These are phyloP conservation scores for Blomia tropicalis DNA, from an alignment of 2,888 invertebrate genomes.

Conservation along the genomic window DNA sequence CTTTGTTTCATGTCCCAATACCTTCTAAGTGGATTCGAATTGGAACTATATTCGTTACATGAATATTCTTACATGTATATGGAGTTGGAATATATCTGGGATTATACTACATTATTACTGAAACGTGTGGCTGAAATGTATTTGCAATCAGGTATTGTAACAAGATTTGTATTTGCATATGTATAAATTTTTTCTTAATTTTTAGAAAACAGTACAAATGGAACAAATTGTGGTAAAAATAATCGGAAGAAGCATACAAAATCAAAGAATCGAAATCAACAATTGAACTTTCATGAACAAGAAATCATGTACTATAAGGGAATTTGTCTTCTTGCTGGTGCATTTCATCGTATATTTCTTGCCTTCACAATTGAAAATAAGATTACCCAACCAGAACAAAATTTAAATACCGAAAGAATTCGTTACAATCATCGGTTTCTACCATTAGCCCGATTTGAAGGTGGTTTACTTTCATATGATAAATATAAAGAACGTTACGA, in stretches of 20 bases:
- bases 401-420: slow-evolving; percentile 83
- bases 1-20: slow-evolving; percentile 82
- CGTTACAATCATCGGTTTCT: slow-evolving; percentile 85
- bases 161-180: not conserved
- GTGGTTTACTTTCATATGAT: slow-evolving; percentile 69
- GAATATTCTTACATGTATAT: slow-evolving; percentile 92
- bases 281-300: slow-evolving; percentile 52
- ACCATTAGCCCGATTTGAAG: slow-evolving; percentile 59
- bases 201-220: not conserved
- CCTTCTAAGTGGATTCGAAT: slow-evolving; percentile 77
- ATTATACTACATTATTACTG: slow-evolving; percentile 78
- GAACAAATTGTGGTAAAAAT: not conserved
- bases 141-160: not conserved
- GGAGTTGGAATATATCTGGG: slow-evolving; percentile 83
- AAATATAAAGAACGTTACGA: slow-evolving; percentile 57
- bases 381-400: slow-evolving; percentile 59
- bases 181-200: not conserved
- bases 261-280: slow-evolving; percentile 47
- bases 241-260: not conserved
- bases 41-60: slow-evolving; percentile 85
- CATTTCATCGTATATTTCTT: slow-evolving; percentile 60
- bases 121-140: slow-evolving; percentile 48
- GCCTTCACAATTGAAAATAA: slow-evolving; percentile 52
- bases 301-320: slow-evolving; percentile 80
- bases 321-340: slow-evolving; percentile 81